Evolutionary conservation across 2,888 invertebrate genomes (phyloP).

Genomic region (Drosophila tripunctata): DNA sequence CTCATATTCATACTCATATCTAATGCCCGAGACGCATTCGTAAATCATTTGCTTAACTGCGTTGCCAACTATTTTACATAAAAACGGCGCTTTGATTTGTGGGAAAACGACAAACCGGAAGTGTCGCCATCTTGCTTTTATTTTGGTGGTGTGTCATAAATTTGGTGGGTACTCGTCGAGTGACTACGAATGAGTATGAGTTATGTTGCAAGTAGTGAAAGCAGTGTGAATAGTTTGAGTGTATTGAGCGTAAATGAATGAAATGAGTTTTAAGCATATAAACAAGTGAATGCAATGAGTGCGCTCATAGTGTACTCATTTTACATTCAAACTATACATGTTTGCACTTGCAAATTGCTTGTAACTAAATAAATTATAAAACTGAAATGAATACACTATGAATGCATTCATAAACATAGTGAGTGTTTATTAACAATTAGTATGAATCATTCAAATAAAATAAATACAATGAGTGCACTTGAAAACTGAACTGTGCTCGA

Average conservation of each 20-base stretch:
- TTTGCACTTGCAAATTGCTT: no score
- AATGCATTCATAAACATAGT: no score
- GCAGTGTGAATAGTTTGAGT: neutral
- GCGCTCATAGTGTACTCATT: neutral
- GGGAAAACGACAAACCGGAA: slow-evolving; percentile 57
- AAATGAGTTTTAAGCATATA: neutral
- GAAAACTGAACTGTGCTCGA: no score
- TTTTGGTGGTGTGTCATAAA: slow-evolving; percentile 28
- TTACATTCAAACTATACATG: no score
- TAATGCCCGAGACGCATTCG: slow-evolving; percentile 63
- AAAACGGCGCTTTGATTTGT: slow-evolving; percentile 61
- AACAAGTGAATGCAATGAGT: neutral
- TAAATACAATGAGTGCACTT: no score
- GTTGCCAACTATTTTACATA: slow-evolving; percentile 78
- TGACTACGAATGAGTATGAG: slow-evolving; percentile 12
- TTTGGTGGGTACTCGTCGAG: slow-evolving; percentile 28
- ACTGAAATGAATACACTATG: no score
- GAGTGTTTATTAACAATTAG: no score
- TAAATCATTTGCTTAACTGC: slow-evolving; percentile 74
- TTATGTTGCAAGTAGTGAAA: slow-evolving; percentile 3
- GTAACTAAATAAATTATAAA: no score
- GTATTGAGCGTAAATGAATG: neutral
- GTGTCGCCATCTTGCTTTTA: slow-evolving; percentile 60
- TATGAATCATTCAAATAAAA: no score
- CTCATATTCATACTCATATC: slow-evolving; percentile 7